Evolutionary conservation across 1,140 invertebrate genomes (phyloP).

Genomic region (Drosophila seguyi): DNA sequence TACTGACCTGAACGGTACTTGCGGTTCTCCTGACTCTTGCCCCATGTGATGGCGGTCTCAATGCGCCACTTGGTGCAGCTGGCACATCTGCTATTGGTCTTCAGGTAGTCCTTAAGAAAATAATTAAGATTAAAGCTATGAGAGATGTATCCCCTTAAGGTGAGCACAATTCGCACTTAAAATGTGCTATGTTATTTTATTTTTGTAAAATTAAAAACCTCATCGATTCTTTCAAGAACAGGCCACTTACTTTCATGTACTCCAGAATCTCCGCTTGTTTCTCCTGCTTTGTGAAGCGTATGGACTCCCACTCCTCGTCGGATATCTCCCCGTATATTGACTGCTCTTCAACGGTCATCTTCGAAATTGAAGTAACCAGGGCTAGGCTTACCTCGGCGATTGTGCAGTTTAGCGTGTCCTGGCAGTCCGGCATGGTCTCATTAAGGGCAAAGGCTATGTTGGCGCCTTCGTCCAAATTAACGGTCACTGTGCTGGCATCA

Average conservation of each 20-base stretch:
- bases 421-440: constrained; percentile 85
- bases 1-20: constrained; percentile 47
- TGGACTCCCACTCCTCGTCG: constrained; percentile 92
- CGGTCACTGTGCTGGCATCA: constrained; percentile 86
- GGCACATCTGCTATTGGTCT: constrained; percentile 88
- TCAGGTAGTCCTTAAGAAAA: constrained; percentile 64
- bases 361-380: constrained; percentile 88
- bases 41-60: constrained; percentile 80
- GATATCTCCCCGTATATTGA: constrained; percentile 90
- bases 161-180: no score
- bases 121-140: background rate
- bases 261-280: constrained; percentile 88
- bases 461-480: constrained; percentile 90
- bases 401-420: constrained; percentile 73
- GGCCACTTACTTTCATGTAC: constrained; percentile 80
- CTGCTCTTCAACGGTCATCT: constrained; percentile 88
- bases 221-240: background rate
- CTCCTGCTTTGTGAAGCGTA: constrained; percentile 89
- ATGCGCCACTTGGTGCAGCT: constrained; percentile 86
- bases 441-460: constrained; percentile 94
- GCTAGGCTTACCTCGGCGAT: constrained; percentile 88
- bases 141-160: no score
- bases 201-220: no score
- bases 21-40: constrained; percentile 75
- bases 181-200: no score